These are phyloP conservation scores for Delphinus delphis DNA, from an alignment of 2,113 vertebrate genomes.

Conservation along the genomic window DNA sequence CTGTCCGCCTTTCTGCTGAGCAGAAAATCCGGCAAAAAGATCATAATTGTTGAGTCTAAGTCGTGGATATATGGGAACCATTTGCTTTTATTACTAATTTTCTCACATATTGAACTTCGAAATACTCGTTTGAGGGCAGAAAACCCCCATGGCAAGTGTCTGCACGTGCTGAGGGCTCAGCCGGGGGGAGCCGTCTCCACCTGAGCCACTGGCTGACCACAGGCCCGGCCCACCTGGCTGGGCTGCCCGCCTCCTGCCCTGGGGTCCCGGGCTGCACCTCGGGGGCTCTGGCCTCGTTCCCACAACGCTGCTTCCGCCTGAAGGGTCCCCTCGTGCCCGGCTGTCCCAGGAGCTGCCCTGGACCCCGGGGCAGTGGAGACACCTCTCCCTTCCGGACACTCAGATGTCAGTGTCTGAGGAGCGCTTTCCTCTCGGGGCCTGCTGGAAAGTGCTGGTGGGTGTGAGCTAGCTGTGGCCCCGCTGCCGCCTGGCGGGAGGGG, in stretches of 20 bases:
- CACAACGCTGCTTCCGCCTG: conserved; percentile 39
- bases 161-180: fast-evolving
- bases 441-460: conserved; percentile 58
- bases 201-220: background rate
- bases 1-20: no score
- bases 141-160: fast-evolving
- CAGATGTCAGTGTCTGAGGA: conserved; percentile 82
- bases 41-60: no score
- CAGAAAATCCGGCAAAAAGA: background rate
- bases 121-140: background rate
- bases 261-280: background rate
- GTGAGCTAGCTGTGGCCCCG: conserved; percentile 56
- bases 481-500: background rate
- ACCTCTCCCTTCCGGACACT: conserved; percentile 81
- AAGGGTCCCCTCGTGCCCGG: conserved; percentile 18
- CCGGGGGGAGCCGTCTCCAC: fast-evolving
- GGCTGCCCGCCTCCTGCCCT: fast-evolving
- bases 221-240: fast-evolving
- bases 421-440: conserved; percentile 77
- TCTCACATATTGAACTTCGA: background rate
- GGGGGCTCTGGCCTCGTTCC: conserved; percentile 58
- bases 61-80: background rate
- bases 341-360: conserved; percentile 54
- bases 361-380: conserved; percentile 62
- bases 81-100: background rate